A percentile compares a stretch with the other conserved stretches of the same genome.
These are phyloP conservation scores for Himalopsyche kuldschensis DNA, from an alignment of 2,888 invertebrate species.

Conservation along the genomic window DNA sequence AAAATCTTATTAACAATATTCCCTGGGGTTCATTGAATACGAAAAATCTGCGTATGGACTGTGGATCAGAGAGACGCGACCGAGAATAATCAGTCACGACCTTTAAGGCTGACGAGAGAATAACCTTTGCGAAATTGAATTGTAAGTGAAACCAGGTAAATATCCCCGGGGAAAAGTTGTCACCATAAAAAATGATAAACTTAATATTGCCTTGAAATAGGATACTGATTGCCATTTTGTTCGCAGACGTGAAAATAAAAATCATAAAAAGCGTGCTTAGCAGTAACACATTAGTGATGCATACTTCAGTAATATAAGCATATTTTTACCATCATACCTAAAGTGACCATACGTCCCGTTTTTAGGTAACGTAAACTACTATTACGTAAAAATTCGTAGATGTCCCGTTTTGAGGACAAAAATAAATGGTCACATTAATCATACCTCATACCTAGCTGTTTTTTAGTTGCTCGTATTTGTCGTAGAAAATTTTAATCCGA, in stretches of 20 bases:
- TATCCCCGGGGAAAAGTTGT: constrained; percentile 3
- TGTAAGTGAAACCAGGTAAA: background rate
- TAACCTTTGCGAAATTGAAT: constrained; percentile 4
- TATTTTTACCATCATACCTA: no score
- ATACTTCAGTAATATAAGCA: background rate
- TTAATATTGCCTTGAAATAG: constrained; percentile 8
- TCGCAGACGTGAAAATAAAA: constrained; percentile 1
- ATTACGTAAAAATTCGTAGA: no score
- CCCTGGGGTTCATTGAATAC: background rate
- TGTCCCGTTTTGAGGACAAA: no score
- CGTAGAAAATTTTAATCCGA: no score
- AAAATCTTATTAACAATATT: no score
- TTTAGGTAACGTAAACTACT: no score
- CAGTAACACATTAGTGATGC: background rate
- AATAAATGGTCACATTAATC: no score
- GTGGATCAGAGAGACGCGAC: background rate
- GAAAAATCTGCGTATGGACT: background rate
- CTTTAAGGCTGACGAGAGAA: background rate
- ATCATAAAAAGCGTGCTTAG: background rate
- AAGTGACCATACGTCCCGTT: constrained; percentile 22
- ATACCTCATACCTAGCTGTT: no score
- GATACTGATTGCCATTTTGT: constrained; percentile 1
- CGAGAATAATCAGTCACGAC: constrained; percentile 1
- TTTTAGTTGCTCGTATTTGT: no score
- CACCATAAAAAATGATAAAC: background rate